Percentiles rank a stretch among this genome's conserved stretches.
phyloP scores from a whole-genome alignment of 1,140 invertebrate genomes.

The Danaus melanippus region DNA sequence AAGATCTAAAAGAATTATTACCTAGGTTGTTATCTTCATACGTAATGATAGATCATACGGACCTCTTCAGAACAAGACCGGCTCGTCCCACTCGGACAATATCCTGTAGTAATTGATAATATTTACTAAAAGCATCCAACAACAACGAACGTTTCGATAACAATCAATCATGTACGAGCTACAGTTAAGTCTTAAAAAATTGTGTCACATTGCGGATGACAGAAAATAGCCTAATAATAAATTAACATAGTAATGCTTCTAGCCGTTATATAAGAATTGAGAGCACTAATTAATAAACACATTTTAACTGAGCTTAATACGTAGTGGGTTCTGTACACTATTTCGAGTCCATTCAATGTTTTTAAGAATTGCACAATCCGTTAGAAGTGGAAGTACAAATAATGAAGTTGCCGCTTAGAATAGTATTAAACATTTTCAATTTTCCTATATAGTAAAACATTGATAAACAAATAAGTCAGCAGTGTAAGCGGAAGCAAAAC shows the following conservation, averaged over 20 bases:
- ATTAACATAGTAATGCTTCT: constrained; percentile 64
- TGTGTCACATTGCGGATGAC: constrained; percentile 64
- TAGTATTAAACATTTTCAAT: constrained; percentile 1
- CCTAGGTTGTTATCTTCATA: no score
- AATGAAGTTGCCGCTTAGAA: background rate
- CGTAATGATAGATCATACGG: no score
- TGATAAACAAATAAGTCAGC: constrained; percentile 16
- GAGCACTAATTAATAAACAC: constrained; percentile 56
- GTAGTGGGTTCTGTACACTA: constrained; percentile 16
- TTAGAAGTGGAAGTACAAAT: no score
- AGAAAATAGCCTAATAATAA: constrained; percentile 68
- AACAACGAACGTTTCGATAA: constrained; percentile 3
- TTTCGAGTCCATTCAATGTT: no score
- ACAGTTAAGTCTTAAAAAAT: constrained; percentile 67
- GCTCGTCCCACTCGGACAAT: no score
- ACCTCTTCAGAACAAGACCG: no score
- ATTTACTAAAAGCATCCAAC: no score
- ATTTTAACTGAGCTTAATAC: background rate
- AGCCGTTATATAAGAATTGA: constrained; percentile 63
- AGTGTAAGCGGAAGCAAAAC: constrained; percentile 24
- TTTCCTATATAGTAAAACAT: constrained; percentile 1
- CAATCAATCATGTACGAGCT: constrained; percentile 67
- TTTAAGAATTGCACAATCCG: no score
- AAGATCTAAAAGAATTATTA: no score
- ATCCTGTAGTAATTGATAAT: no score